Base-by-base conservation (phyloP, 2,797 vertebrate genomes). In the Esox masquinongy region DNA sequence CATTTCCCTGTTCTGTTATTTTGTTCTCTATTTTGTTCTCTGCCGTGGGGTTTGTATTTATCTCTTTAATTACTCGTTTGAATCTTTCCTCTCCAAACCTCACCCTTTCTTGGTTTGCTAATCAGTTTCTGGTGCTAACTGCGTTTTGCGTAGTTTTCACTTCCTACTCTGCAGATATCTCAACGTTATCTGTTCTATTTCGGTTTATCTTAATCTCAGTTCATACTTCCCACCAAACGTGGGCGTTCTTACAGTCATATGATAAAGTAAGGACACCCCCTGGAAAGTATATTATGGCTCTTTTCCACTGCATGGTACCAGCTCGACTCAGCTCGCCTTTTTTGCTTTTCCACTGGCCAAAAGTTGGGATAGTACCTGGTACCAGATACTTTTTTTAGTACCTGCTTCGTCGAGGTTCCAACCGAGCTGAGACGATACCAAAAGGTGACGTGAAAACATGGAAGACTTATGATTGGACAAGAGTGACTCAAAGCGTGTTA, bases 1-100 rank as follows among this genome's bases (percentile, higher is more conserved):
- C 50, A 82, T 67, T 69, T 75, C 26, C 26, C 59, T 22, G 14
- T 39, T 34, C 29, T n/a, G 79, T 67, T 70, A 78, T 39, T 67
- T 49, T 85, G 66, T 72, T n/a, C n/a, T n/a, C n/a, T n/a, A n/a
- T n/a, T n/a, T 39, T 59, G 34, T 22, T 5, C 24, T 26, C 24
- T 24, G 56, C 8, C 56, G 14, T 56, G 73, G 59, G 11, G 50
- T 64, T 29, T 78, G 51, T 80, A 61, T 61, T 61, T 61, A 12
- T 3, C 11, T 34, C 14, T 64, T 34, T 1, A 0, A 26, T 66
- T 7, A 17, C 63, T 66, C 14, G 11, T 26, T 66, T 24, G 22
- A 22, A 22, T 9, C 56, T 59, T 19, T 24, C 29, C 16, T 39
- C 34, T 68, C 3, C 19, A n/a, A 2, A 19, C 31, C 12, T 19